Base-by-base conservation (phyloP, 64 coral and sea anemone genomes). In the Stylophora pistillata region DNA sequence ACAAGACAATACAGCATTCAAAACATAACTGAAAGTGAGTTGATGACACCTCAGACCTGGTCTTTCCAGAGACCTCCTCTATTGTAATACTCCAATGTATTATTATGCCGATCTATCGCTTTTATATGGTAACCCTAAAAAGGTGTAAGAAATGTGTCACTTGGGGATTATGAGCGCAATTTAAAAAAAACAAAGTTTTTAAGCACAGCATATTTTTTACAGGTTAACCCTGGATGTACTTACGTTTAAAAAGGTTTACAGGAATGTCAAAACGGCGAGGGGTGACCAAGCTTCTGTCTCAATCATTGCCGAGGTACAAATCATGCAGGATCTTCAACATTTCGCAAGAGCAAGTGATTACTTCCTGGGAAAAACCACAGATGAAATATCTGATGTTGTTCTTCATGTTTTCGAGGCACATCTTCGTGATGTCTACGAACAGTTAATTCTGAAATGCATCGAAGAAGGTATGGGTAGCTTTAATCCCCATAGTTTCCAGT, bases 241-340 rank as follows among this genome's bases (percentile, higher is more conserved):
- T 25, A 84, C 61, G 52, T 84, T 69, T 34, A 84, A 69, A 69
- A 33, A 53, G 32, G 80, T 84, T 53, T 69, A 69, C 80, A 68
- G 23, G 31, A 65, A 54, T 84, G 62, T 84, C 21, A 84, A 70
- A 63, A 84, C 80, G 41, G 80, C 80, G 12, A 60, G 41, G 69
- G 13, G 60, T 13, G 26, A 30, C 18, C 62, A 21, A 54, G 80
- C 37, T 84, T 84, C 80, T 25, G 80, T 84, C 33, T 84, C 80
- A 27, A 18, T 69, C 7, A 84, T 84, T 26, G 18, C 41, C 23
- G 61, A 84, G 7, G 80, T 84, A 25, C 80, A 84, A 84, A 21
- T 84, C 9, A 84, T 84, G 80, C 80, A 84, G 80, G 80, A 84
- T 70, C 80, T 84, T 21, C 80, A 69, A 23, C 80, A 84, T 34